Percentiles rank a stretch among this genome's conserved stretches.
These are phyloP conservation scores for Syncerus caffer DNA, from an alignment of 2,797 vertebrate genomes.

Conservation along the genomic window DNA sequence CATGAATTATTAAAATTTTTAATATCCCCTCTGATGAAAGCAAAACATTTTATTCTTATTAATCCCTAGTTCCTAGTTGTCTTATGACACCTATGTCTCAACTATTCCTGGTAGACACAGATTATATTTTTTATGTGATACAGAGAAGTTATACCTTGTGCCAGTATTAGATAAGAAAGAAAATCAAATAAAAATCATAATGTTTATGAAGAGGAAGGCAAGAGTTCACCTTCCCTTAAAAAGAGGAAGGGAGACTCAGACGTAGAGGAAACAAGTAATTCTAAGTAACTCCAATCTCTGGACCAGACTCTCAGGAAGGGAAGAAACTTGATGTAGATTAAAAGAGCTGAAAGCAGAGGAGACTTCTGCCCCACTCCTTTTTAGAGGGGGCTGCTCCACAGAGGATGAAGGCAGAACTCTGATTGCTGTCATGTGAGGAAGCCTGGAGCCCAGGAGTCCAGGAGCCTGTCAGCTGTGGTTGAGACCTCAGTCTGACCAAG, in stretches of 20 bases:
- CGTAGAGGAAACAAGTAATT: neutral
- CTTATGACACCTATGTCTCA: neutral
- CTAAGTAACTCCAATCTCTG: neutral
- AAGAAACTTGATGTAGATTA: neutral
- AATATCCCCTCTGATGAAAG: neutral
- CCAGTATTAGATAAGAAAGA: neutral
- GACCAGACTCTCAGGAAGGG: neutral
- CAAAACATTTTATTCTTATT: conserved; percentile 1
- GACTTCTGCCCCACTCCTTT: neutral
- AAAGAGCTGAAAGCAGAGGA: neutral
- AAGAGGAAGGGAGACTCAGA: neutral
- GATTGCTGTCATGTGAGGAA: neutral
- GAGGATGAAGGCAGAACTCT: neutral
- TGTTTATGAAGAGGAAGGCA: neutral
- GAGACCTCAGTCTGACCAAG: neutral
- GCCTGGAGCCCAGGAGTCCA: neutral
- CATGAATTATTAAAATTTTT: neutral
- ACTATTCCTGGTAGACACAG: neutral
- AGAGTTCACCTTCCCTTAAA: neutral
- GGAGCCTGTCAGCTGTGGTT: neutral
- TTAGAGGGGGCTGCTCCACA: neutral
- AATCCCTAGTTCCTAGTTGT: neutral
- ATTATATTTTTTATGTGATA: neutral
- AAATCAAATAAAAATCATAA: neutral
- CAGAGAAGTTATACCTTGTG: neutral